A percentile compares a stretch with the other conserved stretches of the same genome.
These are phyloP conservation scores for Noctua fimbriata DNA, from an alignment of 2,888 invertebrate species.

Conservation along the genomic window DNA sequence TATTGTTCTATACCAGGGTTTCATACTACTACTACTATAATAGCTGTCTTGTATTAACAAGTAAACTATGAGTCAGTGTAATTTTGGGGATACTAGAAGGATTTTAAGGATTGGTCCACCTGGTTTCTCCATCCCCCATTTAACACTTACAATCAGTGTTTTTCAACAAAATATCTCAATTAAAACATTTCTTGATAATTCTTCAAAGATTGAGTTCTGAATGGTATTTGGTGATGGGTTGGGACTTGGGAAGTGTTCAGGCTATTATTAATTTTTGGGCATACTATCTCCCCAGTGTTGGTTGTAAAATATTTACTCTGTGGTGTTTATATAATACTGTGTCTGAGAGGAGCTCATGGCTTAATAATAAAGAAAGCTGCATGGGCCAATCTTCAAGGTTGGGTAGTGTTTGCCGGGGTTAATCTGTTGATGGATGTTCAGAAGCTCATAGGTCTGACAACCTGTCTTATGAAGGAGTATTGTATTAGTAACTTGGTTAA, in stretches of 20 bases:
- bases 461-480: not conserved
- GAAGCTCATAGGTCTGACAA: not conserved
- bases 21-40: not conserved
- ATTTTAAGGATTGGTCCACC: not conserved
- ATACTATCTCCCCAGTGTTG: not conserved
- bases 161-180: not conserved
- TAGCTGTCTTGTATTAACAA: not conserved
- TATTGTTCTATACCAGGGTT: not conserved
- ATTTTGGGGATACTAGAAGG: not conserved
- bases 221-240: not conserved
- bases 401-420: not conserved
- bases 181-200: not conserved
- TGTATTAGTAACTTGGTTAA: not conserved
- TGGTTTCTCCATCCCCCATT: not conserved
- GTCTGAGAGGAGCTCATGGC: not conserved
- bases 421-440: not conserved
- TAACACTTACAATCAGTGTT: not conserved
- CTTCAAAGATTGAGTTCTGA: not conserved
- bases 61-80: not conserved
- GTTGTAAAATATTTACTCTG: not conserved
- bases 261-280: not conserved
- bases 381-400: not conserved
- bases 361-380: not conserved
- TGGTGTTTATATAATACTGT: no score
- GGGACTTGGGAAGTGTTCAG: not conserved